phyloP scores from a whole-genome alignment of 2,113 vertebrate species.

The Callipepla squamata region DNA sequence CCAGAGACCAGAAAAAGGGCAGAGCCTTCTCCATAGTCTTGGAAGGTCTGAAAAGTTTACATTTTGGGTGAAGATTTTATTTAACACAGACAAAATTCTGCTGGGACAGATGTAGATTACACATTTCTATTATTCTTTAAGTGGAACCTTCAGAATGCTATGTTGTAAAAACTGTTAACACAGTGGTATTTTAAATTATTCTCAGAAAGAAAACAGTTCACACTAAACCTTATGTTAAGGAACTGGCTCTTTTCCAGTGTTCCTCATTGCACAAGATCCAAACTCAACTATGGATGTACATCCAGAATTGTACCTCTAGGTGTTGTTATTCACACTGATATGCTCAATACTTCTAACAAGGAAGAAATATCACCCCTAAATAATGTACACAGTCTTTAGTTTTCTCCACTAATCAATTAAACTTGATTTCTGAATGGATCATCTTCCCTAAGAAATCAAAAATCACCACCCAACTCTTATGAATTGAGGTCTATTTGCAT shows the following conservation, averaged over 20 bases:
- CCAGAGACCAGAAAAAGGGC: not conserved
- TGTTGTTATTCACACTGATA: not conserved
- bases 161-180: not conserved
- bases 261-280: not conserved
- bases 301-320: not conserved
- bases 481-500: not conserved
- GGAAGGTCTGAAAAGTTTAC: not conserved
- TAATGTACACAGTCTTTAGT: not conserved
- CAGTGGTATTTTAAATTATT: not conserved
- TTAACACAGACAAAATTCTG: not conserved
- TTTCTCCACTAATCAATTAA: not conserved
- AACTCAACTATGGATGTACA: not conserved
- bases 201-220: not conserved
- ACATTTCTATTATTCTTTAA: not conserved
- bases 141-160: not conserved
- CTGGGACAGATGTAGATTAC: not conserved
- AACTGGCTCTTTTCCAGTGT: not conserved
- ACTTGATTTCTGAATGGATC: constrained; percentile 18
- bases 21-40: not conserved
- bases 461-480: not conserved
- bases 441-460: not conserved
- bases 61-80: not conserved
- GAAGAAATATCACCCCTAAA: not conserved
- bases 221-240: not conserved
- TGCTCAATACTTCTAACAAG: not conserved